Evolutionary conservation across 2,888 invertebrate species (phyloP).

Genomic region (Athetis lepigone): DNA sequence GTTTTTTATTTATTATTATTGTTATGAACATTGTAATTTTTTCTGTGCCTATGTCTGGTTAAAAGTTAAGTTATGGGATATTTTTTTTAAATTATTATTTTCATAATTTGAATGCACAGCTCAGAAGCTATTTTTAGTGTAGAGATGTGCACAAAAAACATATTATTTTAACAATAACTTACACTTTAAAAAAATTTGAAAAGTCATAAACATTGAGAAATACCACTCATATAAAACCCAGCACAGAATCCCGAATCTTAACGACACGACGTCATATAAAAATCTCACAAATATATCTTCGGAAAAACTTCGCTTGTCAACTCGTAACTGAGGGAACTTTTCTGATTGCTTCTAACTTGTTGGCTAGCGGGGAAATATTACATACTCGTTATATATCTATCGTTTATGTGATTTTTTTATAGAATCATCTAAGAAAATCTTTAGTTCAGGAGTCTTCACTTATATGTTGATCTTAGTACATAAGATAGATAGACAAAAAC

Average conservation of each 20-base stretch:
- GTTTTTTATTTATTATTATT: too few species aligned
- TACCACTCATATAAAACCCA: slow-evolving; percentile 3
- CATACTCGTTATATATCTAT: slow-evolving; percentile 48
- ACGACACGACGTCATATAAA: slow-evolving; percentile 43
- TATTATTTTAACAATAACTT: too few species aligned
- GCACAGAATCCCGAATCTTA: slow-evolving; percentile 37
- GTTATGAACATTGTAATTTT: too few species aligned
- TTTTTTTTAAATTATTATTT: too few species aligned
- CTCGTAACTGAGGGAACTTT: slow-evolving; percentile 60
- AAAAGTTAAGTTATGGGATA: too few species aligned
- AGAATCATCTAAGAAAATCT: background rate
- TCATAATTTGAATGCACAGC: too few species aligned
- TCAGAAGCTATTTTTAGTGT: too few species aligned
- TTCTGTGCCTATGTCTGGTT: too few species aligned
- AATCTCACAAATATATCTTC: slow-evolving; percentile 54
- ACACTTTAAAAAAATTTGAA: background rate
- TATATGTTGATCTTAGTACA: too few species aligned
- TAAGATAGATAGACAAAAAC: too few species aligned
- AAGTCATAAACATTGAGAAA: slow-evolving; percentile 20
- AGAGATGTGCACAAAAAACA: too few species aligned
- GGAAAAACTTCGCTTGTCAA: slow-evolving; percentile 59
- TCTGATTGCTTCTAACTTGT: slow-evolving; percentile 58
- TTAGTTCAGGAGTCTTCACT: too few species aligned
- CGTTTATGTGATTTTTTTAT: slow-evolving; percentile 31
- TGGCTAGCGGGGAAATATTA: slow-evolving; percentile 57